Conservation (phyloP, 2,113 vertebrate genomes). For the Pseudorasbora parva region DNA sequence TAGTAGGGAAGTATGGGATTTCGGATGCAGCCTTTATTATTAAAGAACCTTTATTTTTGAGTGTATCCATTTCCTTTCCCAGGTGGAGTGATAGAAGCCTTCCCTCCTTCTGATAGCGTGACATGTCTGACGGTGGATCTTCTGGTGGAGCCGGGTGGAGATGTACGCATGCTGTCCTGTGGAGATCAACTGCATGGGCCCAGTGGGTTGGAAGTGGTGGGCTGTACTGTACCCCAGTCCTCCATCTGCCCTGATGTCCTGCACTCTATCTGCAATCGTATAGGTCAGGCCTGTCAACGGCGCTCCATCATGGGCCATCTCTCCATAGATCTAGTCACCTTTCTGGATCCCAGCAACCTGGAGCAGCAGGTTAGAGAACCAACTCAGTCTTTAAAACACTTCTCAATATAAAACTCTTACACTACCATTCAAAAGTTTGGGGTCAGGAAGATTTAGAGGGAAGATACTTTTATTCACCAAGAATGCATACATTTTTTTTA, state of each 20-base stretch:
- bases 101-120: slow-evolving; percentile 77
- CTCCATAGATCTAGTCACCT: slow-evolving; percentile 85
- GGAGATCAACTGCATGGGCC: slow-evolving; percentile 85
- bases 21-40: too few species aligned
- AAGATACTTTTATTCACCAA: background rate
- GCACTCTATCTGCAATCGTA: slow-evolving; percentile 72
- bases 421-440: background rate
- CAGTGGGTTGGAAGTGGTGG: slow-evolving; percentile 74
- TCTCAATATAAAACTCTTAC: background rate
- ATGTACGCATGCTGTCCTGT: slow-evolving; percentile 78
- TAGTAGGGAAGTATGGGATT: too few species aligned
- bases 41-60: too few species aligned
- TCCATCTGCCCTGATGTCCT: slow-evolving; percentile 80
- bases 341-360: slow-evolving; percentile 75
- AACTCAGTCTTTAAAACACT: background rate
- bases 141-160: slow-evolving; percentile 84
- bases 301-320: slow-evolving; percentile 81
- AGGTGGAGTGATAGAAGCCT: slow-evolving; percentile 89
- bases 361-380: slow-evolving; percentile 83
- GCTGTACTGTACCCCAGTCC: slow-evolving; percentile 81
- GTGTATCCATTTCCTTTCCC: slow-evolving; percentile 43
- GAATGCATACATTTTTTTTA: background rate
- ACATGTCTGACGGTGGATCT: slow-evolving; percentile 86
- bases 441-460: background rate
- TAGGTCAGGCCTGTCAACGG: slow-evolving; percentile 80